Evolutionary conservation across 2,797 vertebrate species (phyloP).

Genomic region (Clarias pachynema): DNA sequence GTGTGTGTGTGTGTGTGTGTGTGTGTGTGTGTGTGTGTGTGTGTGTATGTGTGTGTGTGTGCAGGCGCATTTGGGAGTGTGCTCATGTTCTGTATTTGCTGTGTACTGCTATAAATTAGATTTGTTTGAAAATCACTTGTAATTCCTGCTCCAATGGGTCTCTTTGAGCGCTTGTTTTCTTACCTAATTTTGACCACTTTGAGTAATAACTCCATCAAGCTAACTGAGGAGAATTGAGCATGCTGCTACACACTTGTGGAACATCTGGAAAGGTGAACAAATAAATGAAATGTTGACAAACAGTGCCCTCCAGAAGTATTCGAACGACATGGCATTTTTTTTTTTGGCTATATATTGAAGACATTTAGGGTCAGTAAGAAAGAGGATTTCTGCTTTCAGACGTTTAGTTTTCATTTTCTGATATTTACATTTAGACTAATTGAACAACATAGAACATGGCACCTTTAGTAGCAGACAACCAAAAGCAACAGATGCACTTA

Average conservation of each 20-base stretch:
- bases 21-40: not conserved
- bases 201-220: not conserved
- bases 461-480: not conserved
- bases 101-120: not conserved
- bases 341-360: not conserved
- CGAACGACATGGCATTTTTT: not conserved
- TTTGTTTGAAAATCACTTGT: not conserved
- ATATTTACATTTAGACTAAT: not conserved
- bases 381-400: not conserved
- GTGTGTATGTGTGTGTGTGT: not conserved
- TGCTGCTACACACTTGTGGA: not conserved
- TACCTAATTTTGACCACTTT: not conserved
- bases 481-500: not conserved
- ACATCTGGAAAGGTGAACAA: not conserved
- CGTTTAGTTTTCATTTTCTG: not conserved
- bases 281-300: not conserved
- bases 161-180: not conserved
- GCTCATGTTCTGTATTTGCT: not conserved
- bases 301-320: not conserved
- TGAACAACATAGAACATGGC: not conserved
- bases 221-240: not conserved
- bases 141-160: not conserved
- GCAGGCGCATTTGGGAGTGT: not conserved
- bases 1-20: constrained; percentile 21
- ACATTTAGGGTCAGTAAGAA: not conserved